Percentiles rank a stretch among this genome's conserved stretches.
phyloP scores from a whole-genome alignment of 2,888 invertebrate genomes.

The Chaetoderma sp. region DNA sequence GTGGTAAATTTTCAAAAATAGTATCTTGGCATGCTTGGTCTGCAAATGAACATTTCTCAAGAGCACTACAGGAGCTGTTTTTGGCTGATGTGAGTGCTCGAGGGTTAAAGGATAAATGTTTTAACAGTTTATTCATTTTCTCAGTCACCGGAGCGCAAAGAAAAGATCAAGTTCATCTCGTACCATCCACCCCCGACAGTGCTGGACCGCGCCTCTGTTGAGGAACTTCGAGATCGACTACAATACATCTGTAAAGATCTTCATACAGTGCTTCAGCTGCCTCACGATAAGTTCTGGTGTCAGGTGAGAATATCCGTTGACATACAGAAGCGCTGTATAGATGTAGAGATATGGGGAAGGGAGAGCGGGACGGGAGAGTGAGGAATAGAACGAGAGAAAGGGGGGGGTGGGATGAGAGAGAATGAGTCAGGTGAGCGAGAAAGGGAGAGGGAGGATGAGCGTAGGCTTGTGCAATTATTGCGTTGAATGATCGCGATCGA shows the following conservation, averaged over 20 bases:
- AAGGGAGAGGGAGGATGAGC: too few species aligned
- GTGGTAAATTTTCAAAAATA: too few species aligned
- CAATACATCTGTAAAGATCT: conserved; percentile 77
- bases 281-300: conserved; percentile 74
- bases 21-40: too few species aligned
- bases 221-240: conserved; percentile 78
- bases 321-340: not conserved
- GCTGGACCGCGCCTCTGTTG: conserved; percentile 68
- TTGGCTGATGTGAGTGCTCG: too few species aligned
- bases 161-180: conserved; percentile 73
- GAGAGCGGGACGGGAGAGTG: too few species aligned
- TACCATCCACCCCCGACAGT: conserved; percentile 72
- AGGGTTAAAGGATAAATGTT: too few species aligned
- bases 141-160: conserved; percentile 75
- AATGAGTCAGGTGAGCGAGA: not conserved
- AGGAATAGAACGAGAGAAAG: too few species aligned
- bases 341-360: not conserved
- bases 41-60: too few species aligned
- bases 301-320: conserved; percentile 74
- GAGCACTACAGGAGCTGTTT: too few species aligned
- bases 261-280: conserved; percentile 77
- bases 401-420: not conserved
- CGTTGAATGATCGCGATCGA: too few species aligned
- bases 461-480: too few species aligned
- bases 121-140: too few species aligned